Evolutionary conservation across 2,797 vertebrate genomes (phyloP).

Genomic region (Coreius guichenoti): DNA sequence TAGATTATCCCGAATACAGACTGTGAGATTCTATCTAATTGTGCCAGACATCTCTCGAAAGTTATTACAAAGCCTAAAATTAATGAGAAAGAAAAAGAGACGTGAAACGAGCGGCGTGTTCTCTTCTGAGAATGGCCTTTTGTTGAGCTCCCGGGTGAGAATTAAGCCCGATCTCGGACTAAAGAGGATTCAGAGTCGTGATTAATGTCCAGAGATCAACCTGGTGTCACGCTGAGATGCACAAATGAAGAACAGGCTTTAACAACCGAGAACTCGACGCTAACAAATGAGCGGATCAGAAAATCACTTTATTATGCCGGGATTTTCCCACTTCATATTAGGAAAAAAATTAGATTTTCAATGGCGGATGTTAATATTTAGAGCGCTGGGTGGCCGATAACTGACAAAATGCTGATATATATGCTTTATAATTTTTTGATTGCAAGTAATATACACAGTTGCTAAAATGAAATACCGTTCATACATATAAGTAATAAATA

Average conservation of each 20-base stretch:
- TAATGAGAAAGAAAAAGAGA: conserved; percentile 48
- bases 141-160: conserved; percentile 7
- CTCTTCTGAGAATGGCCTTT: conserved; percentile 30
- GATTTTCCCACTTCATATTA: neutral
- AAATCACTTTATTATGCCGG: neutral
- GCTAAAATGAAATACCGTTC: neutral
- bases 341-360: neutral
- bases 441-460: neutral
- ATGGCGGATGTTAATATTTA: neutral
- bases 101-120: neutral
- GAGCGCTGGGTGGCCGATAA: neutral
- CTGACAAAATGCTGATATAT: neutral
- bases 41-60: conserved; percentile 56
- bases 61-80: conserved; percentile 56
- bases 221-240: conserved; percentile 18
- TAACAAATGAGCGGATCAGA: neutral
- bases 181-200: neutral
- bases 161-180: neutral
- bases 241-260: neutral
- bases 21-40: conserved; percentile 58
- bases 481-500: too few relatives aligned
- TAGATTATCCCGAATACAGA: conserved; percentile 62
- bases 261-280: neutral
- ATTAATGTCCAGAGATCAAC: conserved; percentile 31
- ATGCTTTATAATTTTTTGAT: neutral